Conservation (phyloP, 2,797 vertebrate genomes). For the Tiaroga cobitis region DNA sequence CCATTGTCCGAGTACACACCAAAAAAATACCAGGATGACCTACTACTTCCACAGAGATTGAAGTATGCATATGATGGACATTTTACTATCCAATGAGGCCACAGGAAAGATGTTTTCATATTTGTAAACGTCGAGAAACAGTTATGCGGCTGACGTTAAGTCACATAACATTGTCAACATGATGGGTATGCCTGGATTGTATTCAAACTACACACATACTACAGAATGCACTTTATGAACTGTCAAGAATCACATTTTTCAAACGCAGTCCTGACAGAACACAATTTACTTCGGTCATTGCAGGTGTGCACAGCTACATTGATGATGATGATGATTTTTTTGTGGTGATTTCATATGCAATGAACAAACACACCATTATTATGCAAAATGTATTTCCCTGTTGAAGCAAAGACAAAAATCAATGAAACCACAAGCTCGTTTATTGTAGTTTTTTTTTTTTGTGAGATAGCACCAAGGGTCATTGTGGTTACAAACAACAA, state of each 20-base stretch:
- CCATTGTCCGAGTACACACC: background rate
- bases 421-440: background rate
- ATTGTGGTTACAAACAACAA: background rate
- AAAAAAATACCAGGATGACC: background rate
- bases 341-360: slow-evolving; percentile 51
- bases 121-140: background rate
- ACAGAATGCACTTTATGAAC: background rate
- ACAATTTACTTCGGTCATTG: background rate
- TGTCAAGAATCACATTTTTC: background rate
- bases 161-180: background rate
- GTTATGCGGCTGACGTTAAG: background rate
- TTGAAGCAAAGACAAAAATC: background rate
- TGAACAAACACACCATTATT: slow-evolving; percentile 33
- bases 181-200: background rate
- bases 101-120: background rate
- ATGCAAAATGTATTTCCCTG: background rate
- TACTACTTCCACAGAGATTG: background rate
- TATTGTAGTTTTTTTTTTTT: background rate
- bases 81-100: background rate
- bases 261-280: background rate
- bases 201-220: background rate
- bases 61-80: background rate
- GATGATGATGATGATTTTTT: slow-evolving; percentile 46
- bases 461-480: background rate
- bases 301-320: background rate